Percentiles rank a stretch among this genome's conserved stretches.
Conservation (phyloP, 2,113 vertebrate species). For the Saccopteryx leptura region DNA sequence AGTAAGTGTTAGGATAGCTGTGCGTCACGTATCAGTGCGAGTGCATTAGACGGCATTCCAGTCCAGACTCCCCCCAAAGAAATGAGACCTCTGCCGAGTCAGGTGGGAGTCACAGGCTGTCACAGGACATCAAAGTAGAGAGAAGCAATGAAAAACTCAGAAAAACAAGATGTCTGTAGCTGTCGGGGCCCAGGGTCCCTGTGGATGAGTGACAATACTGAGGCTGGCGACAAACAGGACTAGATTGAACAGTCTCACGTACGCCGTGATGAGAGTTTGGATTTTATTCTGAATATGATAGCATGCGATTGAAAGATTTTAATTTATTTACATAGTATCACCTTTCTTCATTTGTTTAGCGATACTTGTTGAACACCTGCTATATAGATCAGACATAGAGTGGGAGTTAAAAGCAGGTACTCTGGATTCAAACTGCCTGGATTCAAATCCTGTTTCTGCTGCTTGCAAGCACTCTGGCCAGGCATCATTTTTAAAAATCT, state of each 20-base stretch:
- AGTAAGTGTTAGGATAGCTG: background rate
- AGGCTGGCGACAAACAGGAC: background rate
- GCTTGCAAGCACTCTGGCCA: background rate
- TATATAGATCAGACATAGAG: background rate
- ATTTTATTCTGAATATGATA: background rate
- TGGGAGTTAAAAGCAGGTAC: background rate
- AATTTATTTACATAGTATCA: background rate
- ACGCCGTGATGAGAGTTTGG: background rate
- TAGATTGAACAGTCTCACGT: background rate
- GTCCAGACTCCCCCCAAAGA: background rate
- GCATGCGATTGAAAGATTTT: background rate
- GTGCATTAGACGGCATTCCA: background rate
- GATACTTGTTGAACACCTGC: background rate
- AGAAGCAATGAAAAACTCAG: background rate
- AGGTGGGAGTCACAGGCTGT: background rate
- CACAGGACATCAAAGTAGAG: background rate
- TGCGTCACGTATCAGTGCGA: fast-evolving
- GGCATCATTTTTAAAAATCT: background rate
- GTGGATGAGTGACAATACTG: background rate
- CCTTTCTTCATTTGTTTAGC: background rate
- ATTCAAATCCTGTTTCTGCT: background rate
- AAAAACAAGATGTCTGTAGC: background rate
- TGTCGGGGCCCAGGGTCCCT: background rate
- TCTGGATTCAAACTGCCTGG: background rate
- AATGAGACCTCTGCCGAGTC: background rate